Evolutionary conservation across 2,888 invertebrate genomes (phyloP).

Genomic region (Melieria picta): DNA sequence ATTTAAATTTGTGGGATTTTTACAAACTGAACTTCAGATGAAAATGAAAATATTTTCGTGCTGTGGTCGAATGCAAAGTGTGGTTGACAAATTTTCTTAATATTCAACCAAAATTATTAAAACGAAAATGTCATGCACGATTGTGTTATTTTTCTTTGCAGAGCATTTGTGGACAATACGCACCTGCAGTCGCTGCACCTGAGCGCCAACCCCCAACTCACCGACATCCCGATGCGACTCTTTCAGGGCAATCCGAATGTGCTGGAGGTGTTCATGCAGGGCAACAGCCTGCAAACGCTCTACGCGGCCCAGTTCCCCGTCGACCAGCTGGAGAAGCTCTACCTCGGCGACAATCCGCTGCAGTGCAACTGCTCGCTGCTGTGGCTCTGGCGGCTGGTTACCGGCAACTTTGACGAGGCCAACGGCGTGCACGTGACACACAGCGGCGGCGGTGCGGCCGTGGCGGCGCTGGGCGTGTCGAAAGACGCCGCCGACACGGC

Average conservation of each 20-base stretch:
- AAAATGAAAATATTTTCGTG: too few species aligned
- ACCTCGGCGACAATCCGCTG: slow-evolving; percentile 84
- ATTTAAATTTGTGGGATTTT: too few species aligned
- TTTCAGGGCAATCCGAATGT: slow-evolving; percentile 86
- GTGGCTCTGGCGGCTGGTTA: slow-evolving; percentile 83
- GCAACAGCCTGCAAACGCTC: slow-evolving; percentile 78
- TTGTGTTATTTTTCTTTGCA: slow-evolving; percentile 46
- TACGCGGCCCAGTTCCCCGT: slow-evolving; percentile 85
- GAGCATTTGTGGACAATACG: slow-evolving; percentile 87
- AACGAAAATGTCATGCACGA: too few species aligned
- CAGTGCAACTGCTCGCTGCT: slow-evolving; percentile 87
- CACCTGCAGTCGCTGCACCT: slow-evolving; percentile 81
- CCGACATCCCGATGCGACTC: slow-evolving; percentile 80
- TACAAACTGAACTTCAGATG: too few species aligned
- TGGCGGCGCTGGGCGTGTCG: slow-evolving; percentile 55
- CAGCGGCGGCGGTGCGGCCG: slow-evolving; percentile 51
- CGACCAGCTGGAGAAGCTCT: slow-evolving; percentile 78
- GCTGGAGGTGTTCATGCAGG: slow-evolving; percentile 78
- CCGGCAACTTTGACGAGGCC: slow-evolving; percentile 61
- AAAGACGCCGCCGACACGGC: slow-evolving; percentile 43
- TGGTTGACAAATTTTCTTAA: too few species aligned
- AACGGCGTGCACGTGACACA: slow-evolving; percentile 32
- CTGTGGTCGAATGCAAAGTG: too few species aligned
- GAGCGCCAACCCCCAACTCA: slow-evolving; percentile 80
- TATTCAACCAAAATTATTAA: too few species aligned